Base-by-base conservation (phyloP, 2,797 vertebrate genomes). In the Anguilla pacifica region DNA sequence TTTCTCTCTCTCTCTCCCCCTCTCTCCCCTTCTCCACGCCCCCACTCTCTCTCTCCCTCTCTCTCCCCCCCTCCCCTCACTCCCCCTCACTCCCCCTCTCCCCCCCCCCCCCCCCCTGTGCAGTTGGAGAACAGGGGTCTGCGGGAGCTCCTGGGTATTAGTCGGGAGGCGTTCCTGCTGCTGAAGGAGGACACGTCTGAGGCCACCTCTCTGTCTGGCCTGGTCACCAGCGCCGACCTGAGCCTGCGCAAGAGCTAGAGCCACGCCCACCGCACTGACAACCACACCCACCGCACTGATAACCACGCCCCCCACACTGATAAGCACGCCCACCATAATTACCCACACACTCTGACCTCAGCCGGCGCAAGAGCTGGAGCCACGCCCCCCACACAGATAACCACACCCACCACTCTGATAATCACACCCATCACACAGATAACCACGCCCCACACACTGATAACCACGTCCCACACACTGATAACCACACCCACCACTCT, bases 61-160 rank as follows among this genome's bases (percentile, higher is more conserved):
- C 59, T 28, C n/a, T n/a, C n/a, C n/a, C n/a, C n/a, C n/a, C n/a
- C n/a, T n/a, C n/a, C n/a, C n/a, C n/a, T n/a, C n/a, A n/a, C n/a
- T n/a, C n/a, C n/a, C n/a, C n/a, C n/a, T n/a, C n/a, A n/a, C n/a
- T n/a, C n/a, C n/a, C n/a, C n/a, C n/a, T n/a, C n/a, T n/a, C 31
- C 31, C 31, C 31, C 31, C 31, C 0, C 31, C 31, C 55, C 6
- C 39, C 19, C 25, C 61, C 0, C 43, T 49, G 39, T 46, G 25
- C 84, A 99, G 99, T 93, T 98, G 95, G 99, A 99, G 95, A 99
- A 99, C 94, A 96, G 93, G 84, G 97, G 97, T 64, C 95, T 99
- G 84, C 94, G 99, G 91, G 98, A 99, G 94, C 96, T 99, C 89
- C 96, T 99, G 90, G 98, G 99, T 89, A 99, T 99, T 94, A 99